Base-by-base conservation (phyloP, 2,797 vertebrate genomes). In the Brachyrhaphis roseni region DNA sequence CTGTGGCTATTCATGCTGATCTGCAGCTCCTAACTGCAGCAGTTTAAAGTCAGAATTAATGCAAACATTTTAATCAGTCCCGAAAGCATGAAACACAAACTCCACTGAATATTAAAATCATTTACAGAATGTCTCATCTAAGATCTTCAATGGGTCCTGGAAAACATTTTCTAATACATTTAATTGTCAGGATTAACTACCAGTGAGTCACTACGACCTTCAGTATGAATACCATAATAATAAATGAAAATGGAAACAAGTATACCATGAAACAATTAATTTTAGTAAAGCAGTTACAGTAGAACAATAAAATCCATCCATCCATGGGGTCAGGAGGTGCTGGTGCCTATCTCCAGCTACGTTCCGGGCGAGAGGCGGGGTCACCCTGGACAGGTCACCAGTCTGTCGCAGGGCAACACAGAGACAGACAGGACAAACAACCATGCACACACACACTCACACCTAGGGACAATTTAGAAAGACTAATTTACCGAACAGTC, bases 1-100 rank as follows among this genome's bases (percentile, higher is more conserved):
- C 34, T 34, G 68, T 79, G 66, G 36, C 77, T 78, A 74, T 26
- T 59, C 16, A 72, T 76, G 72, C 18, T 68, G 55, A 72, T 78
- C 28, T 46, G 53, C 10, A 73, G 15, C 76, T 73, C 64, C 78
- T 51, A 76, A 28, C 64, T n/a, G 45, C 83, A 79, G 45, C n/a
- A 74, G 31, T 75, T 55, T 66, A 66, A 41, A 74, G 71, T 55
- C 55, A 31, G 18, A 45, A 51, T 51, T 5, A 62, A 59, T 31
- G 74, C 6, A 41, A 15, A 8, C 23, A 28, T 18, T 62, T 75
- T 34, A 53, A 57, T 39, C 3, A 7, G n/a, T 59, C 12, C 20
- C 45, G 11, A 75, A 18, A 43, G 39, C 39, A 68, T 51, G 8
- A 68, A 68, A n/a, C 34, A 51, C 8, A 51, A 18, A 34, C 23